Conservation (phyloP, 2,113 vertebrate genomes). For the Brachyistius frenatus region DNA sequence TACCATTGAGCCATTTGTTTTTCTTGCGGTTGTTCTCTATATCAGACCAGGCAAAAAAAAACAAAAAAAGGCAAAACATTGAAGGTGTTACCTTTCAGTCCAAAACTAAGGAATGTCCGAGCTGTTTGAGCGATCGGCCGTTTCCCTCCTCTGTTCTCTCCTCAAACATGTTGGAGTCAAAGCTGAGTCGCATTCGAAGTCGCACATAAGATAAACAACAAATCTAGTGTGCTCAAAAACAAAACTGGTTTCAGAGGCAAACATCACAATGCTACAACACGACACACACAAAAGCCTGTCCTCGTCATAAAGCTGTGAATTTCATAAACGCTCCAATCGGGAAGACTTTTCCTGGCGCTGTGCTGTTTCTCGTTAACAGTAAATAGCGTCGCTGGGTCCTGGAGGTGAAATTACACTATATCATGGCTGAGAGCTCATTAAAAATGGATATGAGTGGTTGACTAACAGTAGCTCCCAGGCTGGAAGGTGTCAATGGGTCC, state of each 20-base stretch:
- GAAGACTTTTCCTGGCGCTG: conserved; percentile 83
- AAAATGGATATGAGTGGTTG: conserved; percentile 82
- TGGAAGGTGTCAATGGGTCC: conserved; percentile 71
- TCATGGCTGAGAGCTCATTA: conserved; percentile 86
- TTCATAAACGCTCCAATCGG: conserved; percentile 74
- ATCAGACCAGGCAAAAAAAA: neutral
- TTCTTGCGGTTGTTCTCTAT: neutral
- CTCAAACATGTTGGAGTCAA: neutral
- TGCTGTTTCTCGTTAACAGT: conserved; percentile 85
- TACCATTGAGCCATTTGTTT: neutral
- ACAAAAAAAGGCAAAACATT: no score
- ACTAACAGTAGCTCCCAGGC: conserved; percentile 82
- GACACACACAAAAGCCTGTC: conserved; percentile 79
- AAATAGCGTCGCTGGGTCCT: conserved; percentile 87
- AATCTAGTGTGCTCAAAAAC: neutral
- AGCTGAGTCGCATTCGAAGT: neutral
- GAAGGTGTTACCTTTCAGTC: no score
- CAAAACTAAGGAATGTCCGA: neutral
- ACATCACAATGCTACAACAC: conserved; percentile 29
- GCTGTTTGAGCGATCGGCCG: neutral
- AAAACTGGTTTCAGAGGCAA: neutral
- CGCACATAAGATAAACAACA: neutral
- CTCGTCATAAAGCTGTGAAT: conserved; percentile 79
- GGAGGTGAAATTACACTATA: conserved; percentile 87
- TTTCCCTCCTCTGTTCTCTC: neutral